phyloP scores from a whole-genome alignment of 2,888 invertebrate species.

The Macropis europaea region DNA sequence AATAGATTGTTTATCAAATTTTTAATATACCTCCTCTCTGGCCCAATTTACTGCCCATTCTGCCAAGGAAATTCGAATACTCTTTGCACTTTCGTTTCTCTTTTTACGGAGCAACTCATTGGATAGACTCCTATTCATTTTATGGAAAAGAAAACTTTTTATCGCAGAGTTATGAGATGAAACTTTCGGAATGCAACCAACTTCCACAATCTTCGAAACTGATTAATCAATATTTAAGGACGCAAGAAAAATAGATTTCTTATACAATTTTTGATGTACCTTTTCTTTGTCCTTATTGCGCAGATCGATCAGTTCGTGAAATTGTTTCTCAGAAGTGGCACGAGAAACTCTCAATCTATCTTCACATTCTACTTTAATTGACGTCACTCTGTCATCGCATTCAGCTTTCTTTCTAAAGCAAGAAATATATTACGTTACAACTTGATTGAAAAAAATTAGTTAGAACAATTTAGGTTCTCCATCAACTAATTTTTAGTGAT shows the following conservation, averaged over 20 bases:
- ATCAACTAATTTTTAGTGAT: too few relatives aligned
- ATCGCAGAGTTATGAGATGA: background rate
- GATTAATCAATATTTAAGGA: too few relatives aligned
- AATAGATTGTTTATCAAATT: too few relatives aligned
- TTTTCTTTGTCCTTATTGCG: slow-evolving; percentile 38
- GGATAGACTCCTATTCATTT: too few relatives aligned
- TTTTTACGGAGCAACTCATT: background rate
- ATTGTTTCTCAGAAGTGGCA: slow-evolving; percentile 46
- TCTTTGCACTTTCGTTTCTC: background rate
- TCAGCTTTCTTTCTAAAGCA: slow-evolving; percentile 32
- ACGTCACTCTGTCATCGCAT: slow-evolving; percentile 3
- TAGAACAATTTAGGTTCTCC: too few relatives aligned
- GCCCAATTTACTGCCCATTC: background rate
- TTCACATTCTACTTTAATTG: slow-evolving; percentile 45
- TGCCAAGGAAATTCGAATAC: slow-evolving; percentile 27
- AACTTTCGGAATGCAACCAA: too few relatives aligned
- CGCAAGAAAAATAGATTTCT: background rate
- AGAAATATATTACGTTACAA: too few relatives aligned
- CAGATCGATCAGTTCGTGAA: slow-evolving; percentile 47
- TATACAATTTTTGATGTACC: slow-evolving; percentile 26
- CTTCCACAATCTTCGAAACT: background rate
- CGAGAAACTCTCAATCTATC: slow-evolving; percentile 41
- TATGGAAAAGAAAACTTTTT: background rate
- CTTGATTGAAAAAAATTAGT: too few relatives aligned
- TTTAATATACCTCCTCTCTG: too few relatives aligned